phyloP scores from a whole-genome alignment of 2,113 vertebrate species.

The Maccullochella peelii region DNA sequence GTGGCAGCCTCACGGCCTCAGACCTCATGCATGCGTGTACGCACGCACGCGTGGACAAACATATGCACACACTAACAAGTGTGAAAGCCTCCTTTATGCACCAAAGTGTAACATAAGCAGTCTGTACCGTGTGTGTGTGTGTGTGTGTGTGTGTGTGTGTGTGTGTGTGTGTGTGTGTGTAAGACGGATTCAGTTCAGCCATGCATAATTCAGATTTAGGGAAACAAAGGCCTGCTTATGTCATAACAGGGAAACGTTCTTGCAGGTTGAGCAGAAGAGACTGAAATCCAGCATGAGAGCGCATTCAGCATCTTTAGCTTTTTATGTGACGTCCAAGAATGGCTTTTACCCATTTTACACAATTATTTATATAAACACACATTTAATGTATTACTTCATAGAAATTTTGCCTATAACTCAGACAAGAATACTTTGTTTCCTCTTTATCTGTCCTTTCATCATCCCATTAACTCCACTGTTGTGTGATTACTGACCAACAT shows the following conservation, averaged over 20 bases:
- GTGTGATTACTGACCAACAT: background rate
- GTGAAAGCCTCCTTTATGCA: slow-evolving; percentile 52
- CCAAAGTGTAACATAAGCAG: slow-evolving; percentile 49
- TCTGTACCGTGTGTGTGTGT: slow-evolving; percentile 15
- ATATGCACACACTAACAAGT: background rate
- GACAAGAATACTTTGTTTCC: background rate
- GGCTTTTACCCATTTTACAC: background rate
- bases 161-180: slow-evolving; percentile 41
- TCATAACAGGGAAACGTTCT: slow-evolving; percentile 66
- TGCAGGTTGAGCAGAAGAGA: slow-evolving; percentile 72
- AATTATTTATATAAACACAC: background rate
- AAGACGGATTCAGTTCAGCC: slow-evolving; percentile 65
- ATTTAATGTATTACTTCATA: background rate
- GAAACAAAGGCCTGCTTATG: slow-evolving; percentile 76
- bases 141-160: slow-evolving; percentile 31
- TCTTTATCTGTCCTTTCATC: background rate
- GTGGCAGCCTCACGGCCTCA: background rate
- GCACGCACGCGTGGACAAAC: background rate
- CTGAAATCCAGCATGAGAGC: slow-evolving; percentile 62
- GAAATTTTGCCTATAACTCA: background rate
- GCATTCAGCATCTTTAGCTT: slow-evolving; percentile 40
- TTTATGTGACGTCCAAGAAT: slow-evolving; percentile 15
- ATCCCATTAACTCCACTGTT: background rate
- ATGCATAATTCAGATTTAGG: slow-evolving; percentile 75
- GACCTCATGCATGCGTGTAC: background rate